These are phyloP conservation scores for Clitarchus hookeri DNA, from an alignment of 2,888 invertebrate genomes.

Conservation along the genomic window DNA sequence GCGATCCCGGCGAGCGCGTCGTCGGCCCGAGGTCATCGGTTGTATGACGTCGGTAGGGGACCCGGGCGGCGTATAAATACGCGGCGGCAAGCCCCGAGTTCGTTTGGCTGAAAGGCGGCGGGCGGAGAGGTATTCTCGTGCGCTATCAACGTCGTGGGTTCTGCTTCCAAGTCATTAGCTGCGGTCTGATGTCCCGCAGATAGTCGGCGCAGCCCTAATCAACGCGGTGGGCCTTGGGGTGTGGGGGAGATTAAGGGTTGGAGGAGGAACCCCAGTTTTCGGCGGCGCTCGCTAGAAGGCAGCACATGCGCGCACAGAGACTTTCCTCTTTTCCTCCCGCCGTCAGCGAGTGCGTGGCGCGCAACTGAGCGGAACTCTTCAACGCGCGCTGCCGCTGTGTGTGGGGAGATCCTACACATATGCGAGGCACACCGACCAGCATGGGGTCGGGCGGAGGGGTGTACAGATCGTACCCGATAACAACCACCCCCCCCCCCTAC, in stretches of 20 bases:
- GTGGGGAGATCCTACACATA: neutral
- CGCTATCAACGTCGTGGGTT: neutral
- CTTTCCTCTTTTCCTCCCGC: too few relatives aligned
- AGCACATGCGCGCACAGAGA: neutral
- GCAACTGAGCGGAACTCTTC: neutral
- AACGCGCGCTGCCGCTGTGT: neutral
- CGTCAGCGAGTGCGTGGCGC: neutral
- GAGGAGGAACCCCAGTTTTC: too few relatives aligned
- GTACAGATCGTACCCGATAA: neutral
- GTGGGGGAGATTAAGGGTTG: too few relatives aligned
- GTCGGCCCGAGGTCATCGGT: too few relatives aligned
- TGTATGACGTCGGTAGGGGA: too few relatives aligned
- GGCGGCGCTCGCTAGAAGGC: neutral
- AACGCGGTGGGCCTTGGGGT: neutral
- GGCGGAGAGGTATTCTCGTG: too few relatives aligned
- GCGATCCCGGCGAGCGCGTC: too few relatives aligned
- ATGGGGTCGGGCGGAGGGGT: neutral
- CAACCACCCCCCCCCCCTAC: neutral
- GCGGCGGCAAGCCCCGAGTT: too few relatives aligned
- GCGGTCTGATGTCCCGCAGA: neutral
- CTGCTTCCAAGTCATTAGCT: neutral
- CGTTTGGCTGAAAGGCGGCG: too few relatives aligned
- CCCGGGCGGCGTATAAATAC: too few relatives aligned
- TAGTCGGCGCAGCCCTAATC: neutral
- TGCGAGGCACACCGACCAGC: neutral